Evolutionary conservation across 2,113 vertebrate species (phyloP).

Genomic region (Carollia perspicillata): DNA sequence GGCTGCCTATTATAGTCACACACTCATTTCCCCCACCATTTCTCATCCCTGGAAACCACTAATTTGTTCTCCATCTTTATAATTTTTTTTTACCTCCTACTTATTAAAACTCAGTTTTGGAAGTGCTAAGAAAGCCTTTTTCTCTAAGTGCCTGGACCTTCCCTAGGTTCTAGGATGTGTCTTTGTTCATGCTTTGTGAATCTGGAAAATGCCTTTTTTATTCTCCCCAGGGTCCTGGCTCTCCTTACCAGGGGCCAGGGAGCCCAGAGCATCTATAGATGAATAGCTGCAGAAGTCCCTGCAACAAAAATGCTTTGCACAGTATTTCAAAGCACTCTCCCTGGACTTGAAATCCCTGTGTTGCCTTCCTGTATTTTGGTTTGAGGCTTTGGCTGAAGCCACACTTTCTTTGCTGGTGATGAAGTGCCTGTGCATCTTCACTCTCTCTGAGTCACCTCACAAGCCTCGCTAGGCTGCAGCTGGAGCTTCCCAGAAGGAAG

Average conservation of each 20-base stretch:
- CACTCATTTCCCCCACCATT: not conserved
- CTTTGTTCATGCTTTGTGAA: not conserved
- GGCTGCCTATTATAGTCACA: not conserved
- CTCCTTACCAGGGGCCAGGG: not conserved
- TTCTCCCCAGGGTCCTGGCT: not conserved
- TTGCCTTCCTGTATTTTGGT: not conserved
- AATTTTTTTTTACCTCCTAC: too few relatives aligned
- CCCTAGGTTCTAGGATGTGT: too few relatives aligned
- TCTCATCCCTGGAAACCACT: not conserved
- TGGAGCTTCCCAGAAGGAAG: not conserved
- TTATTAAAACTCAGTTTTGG: not conserved
- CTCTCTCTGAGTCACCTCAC: not conserved
- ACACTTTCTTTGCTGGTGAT: not conserved
- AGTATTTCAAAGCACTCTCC: not conserved
- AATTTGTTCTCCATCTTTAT: not conserved
- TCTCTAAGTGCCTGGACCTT: not conserved
- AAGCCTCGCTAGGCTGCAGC: not conserved
- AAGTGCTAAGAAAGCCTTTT: not conserved
- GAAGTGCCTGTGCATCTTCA: rapidly evolving
- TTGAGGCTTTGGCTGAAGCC: not conserved
- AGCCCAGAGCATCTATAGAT: not conserved
- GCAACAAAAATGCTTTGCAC: not conserved
- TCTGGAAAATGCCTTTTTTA: not conserved
- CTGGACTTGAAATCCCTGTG: not conserved
- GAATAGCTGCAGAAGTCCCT: not conserved